Base-by-base conservation (phyloP, 1,140 invertebrate species). In the Drosophila equinoxialis region DNA sequence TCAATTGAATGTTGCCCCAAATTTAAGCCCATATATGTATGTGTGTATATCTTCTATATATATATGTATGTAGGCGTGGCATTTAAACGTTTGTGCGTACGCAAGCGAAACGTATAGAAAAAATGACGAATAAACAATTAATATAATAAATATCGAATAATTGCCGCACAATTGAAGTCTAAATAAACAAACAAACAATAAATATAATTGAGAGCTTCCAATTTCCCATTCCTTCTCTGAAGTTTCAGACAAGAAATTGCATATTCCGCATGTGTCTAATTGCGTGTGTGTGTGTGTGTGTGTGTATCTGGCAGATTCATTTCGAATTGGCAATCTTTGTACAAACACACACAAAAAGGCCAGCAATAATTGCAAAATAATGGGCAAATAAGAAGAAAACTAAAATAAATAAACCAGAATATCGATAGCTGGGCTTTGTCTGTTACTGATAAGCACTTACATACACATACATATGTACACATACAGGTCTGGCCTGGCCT, bases 81-180 rank as follows among this genome's bases (percentile, higher is more conserved):
- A 11, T 14, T 61, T 11, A n/a, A 23, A 23, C 14, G 20, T 33
- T 35, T 20, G 4, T 33, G 6, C 6, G 17, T 30, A 14, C n/a
- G n/a, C 37, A 64, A n/a, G 55, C 30, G 3, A 30, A 30, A 6
- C 30, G 5, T 30, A 30, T 30, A 30, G 8, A 17, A 30, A 54
- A 20, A 10, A 0, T 8, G 20, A n/a, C 30, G 8, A 17, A 26
- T 35, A 17, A 13, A 37, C 58, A 58, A 55, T 37, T 64, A 30
- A 65, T 42, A 51, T 23, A 69, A 75, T 69, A 76, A 76, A 33
- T 58, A 58, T 51, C 17, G 11, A 20, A 75, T 70, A 76, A 76
- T 76, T 76, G 74, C 65, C 73, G 48, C 74, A 54, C 74, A 76
- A 76, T 76, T 73, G 74, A 76, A 76, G 76, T 76, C 74, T 76